Base-by-base conservation (phyloP, 2,113 vertebrate genomes). In the Limnothrissa miodon region DNA sequence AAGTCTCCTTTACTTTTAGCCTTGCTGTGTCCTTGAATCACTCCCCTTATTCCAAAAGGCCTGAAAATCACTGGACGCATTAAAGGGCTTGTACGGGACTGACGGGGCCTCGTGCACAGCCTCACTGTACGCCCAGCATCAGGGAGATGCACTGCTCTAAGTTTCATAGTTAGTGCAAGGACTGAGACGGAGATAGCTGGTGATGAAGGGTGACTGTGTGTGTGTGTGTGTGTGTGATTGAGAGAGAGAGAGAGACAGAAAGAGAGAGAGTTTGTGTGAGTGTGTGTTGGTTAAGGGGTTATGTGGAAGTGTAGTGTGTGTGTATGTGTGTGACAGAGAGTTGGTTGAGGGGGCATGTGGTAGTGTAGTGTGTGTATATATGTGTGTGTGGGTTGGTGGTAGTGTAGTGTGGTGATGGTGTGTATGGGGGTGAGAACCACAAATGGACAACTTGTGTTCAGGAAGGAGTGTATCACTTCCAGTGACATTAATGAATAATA, bases 361-460 rank as follows among this genome's bases (percentile, higher is more conserved):
- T 15, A 1, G 0, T n/a, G 53, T 56, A 21, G 56, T 62, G 56
- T 62, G 56, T 62, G n/a, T 25, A 8, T 62, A n/a, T 62, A n/a
- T 62, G 62, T 70, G 62, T 70, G 62, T 33, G 62, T 70, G 62
- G 25, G 8, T 15, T 9, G 11, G 29, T 29, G n/a, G 29, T 33
- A 66, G 66, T 36, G 33, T 74, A 66, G n/a, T 25, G 9, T 66
- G 89, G 89, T 89, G 91, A 88, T 91, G 83, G 81, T 80, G 79
- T 5, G 51, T 23, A 4, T 19, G 19, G 51, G 11, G 25, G 29
- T 13, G 66, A 33, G 33, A 10, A 13, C 33, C 33, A 74, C 90
- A 93, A 94, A 93, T 94, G 93, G 93, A 93, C 89, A 93, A 90
- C 91, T 91, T 92, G 89, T 95, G 92, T 95, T 93, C 87, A 79